A percentile compares a stretch with the other conserved stretches of the same genome.
Conservation (phyloP, 2,888 invertebrate genomes). For the Cephus spinipes region DNA sequence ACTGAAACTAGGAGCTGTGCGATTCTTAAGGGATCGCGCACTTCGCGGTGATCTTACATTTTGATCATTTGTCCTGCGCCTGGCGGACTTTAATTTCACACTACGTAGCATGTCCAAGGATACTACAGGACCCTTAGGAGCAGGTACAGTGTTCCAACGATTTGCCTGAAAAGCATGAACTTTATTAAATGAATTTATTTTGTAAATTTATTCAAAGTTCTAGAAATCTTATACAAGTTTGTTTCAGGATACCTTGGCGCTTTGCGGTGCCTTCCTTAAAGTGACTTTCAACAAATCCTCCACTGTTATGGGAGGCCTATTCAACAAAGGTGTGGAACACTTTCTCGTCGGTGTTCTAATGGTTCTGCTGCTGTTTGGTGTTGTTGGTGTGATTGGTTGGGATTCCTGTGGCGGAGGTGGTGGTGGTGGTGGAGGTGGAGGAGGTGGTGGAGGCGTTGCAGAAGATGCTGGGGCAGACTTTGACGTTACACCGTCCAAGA, state of each 20-base stretch:
- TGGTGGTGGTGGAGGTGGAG: conserved; percentile 15
- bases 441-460: conserved; percentile 10
- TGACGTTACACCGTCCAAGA: conserved; percentile 30
- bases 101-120: conserved; percentile 61
- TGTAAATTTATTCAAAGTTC: too few species aligned
- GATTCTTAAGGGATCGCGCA: conserved; percentile 39
- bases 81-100: conserved; percentile 58
- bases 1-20: conserved; percentile 33
- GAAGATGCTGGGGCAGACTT: conserved; percentile 10
- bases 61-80: conserved; percentile 42
- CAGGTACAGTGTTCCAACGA: conserved; percentile 37
- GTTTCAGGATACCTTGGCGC: conserved; percentile 39
- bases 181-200: not conserved
- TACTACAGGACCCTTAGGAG: conserved; percentile 50
- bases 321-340: conserved; percentile 45
- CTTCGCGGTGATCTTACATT: conserved; percentile 46
- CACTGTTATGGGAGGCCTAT: conserved; percentile 59
- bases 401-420: conserved; percentile 4
- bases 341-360: conserved; percentile 44
- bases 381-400: conserved; percentile 32
- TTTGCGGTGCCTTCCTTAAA: conserved; percentile 56
- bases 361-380: conserved; percentile 32
- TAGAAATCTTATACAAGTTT: too few species aligned
- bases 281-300: conserved; percentile 62
- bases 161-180: conserved; percentile 42